Conservation (phyloP, 1,140 invertebrate species). For the Drosophila virilis region DNA sequence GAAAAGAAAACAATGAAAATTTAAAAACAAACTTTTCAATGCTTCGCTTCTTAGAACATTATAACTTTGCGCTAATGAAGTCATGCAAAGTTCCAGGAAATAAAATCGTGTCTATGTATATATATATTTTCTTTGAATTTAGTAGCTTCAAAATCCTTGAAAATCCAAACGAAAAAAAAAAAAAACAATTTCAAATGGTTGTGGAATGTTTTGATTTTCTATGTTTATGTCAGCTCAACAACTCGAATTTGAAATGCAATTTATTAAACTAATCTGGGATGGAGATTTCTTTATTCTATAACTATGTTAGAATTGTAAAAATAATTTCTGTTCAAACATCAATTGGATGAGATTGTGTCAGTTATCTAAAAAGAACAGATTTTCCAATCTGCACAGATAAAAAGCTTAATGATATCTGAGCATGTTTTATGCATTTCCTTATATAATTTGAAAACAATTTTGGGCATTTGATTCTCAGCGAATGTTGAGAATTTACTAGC, state of each 20-base stretch:
- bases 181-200: no score
- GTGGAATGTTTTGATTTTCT: no score
- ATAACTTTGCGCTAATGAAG: neutral
- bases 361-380: neutral
- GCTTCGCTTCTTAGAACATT: neutral
- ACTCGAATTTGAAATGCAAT: no score
- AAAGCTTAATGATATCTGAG: no score
- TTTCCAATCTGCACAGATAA: neutral
- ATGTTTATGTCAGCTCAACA: no score
- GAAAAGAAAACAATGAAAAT: neutral
- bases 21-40: neutral
- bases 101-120: neutral
- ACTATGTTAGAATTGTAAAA: no score
- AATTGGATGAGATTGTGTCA: neutral
- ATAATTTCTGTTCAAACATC: neutral
- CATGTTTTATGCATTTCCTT: no score
- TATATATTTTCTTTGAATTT: no score
- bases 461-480: conserved; percentile 15
- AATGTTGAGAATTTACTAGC: conserved; percentile 37
- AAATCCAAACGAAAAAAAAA: no score
- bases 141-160: no score
- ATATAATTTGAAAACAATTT: conserved; percentile 24
- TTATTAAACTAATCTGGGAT: no score
- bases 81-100: conserved; percentile 4
- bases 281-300: no score